Conservation (phyloP, 1,140 invertebrate genomes). For the Rhysida immarginata region DNA sequence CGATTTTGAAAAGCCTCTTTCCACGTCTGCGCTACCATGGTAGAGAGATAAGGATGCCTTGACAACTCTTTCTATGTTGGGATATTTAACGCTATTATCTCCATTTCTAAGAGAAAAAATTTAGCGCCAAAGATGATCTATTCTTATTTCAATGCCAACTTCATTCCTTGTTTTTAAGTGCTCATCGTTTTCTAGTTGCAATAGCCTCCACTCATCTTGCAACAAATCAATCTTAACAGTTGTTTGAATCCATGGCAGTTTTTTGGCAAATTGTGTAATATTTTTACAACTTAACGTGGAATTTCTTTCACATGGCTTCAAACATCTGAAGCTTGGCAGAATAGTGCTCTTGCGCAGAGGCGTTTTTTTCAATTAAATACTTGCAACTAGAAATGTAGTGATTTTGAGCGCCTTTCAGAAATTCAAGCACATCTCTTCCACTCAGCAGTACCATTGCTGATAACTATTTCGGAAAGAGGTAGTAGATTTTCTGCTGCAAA, state of each 20-base stretch:
- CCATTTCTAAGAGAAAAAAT: constrained; percentile 8
- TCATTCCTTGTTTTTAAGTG: constrained; percentile 6
- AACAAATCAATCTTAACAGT: constrained; percentile 9
- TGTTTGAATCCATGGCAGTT: neutral
- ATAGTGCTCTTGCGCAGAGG: too few species aligned
- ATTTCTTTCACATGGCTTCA: neutral
- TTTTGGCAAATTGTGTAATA: neutral
- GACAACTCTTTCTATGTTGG: constrained; percentile 8
- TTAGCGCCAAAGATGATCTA: constrained; percentile 15
- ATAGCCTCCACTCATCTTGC: constrained; percentile 16
- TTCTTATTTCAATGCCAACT: constrained; percentile 1
- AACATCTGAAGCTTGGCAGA: too few species aligned
- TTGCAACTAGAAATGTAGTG: too few species aligned
- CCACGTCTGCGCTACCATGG: constrained; percentile 16
- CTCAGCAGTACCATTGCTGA: too few species aligned
- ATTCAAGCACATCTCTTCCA: too few species aligned
- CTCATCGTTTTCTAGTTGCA: constrained; percentile 9
- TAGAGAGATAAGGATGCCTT: constrained; percentile 9
- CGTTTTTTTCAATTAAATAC: too few species aligned
- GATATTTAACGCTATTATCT: constrained; percentile 3
- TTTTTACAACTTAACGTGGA: neutral
- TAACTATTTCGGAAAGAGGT: too few species aligned
- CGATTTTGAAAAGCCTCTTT: constrained; percentile 13
- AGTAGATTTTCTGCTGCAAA: too few species aligned
- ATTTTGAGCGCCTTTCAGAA: too few species aligned